These are phyloP conservation scores for Merops nubicus DNA, from an alignment of 2,113 vertebrate species.

Conservation along the genomic window DNA sequence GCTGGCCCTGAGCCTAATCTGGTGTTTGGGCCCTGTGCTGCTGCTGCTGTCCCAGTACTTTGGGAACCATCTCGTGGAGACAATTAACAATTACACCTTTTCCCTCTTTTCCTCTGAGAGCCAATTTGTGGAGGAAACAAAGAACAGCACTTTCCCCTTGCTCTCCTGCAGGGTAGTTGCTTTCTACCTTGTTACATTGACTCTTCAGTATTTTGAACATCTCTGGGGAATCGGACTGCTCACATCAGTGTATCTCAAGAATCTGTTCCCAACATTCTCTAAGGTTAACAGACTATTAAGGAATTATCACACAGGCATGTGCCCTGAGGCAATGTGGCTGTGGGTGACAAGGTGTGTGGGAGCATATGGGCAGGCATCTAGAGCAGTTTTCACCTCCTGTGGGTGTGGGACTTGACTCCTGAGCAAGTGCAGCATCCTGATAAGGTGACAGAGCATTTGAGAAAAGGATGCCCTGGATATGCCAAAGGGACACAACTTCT, in stretches of 20 bases:
- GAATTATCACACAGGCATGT: not conserved
- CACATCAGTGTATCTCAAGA: not conserved
- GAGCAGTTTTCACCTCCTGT: not conserved
- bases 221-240: not conserved
- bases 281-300: not conserved
- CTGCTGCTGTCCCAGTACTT: conserved; percentile 34
- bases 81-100: conserved; percentile 49
- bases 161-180: not conserved
- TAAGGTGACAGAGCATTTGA: not conserved
- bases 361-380: not conserved
- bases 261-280: not conserved
- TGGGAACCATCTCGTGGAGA: conserved; percentile 54
- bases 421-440: not conserved
- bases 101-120: not conserved
- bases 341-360: not conserved
- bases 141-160: not conserved
- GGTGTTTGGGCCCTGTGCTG: not conserved
- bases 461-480: not conserved
- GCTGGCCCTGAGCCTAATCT: not conserved
- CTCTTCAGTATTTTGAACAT: not conserved
- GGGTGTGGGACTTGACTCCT: not conserved
- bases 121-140: not conserved
- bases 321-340: not conserved
- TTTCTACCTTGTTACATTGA: not conserved
- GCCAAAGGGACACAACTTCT: not conserved